A percentile compares a stretch with the other conserved stretches of the same genome.
phyloP scores from a whole-genome alignment of 2,797 vertebrate genomes.

The Menidia menidia region DNA sequence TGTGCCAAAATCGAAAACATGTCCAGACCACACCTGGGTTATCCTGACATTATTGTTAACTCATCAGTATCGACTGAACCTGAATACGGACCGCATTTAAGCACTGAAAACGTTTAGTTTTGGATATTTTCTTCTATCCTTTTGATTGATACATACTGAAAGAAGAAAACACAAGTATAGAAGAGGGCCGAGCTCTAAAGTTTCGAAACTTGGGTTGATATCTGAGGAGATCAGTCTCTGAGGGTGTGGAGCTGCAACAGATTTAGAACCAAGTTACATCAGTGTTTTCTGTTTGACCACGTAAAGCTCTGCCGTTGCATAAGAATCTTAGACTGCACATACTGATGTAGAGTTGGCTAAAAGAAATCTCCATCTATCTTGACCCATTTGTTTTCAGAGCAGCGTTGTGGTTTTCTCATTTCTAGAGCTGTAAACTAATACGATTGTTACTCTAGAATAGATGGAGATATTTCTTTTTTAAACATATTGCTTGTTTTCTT shows the following conservation, averaged over 20 bases:
- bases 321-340: neutral
- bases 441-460: no score
- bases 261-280: neutral
- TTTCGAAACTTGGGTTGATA: neutral
- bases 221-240: neutral
- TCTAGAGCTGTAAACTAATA: no score
- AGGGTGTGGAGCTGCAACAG: neutral
- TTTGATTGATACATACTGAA: neutral
- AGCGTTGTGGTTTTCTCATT: no score
- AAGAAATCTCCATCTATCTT: neutral
- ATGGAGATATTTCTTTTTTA: no score
- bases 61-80: neutral
- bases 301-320: neutral
- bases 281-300: neutral
- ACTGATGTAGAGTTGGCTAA: neutral
- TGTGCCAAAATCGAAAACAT: slow-evolving; percentile 37
- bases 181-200: neutral
- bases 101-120: neutral
- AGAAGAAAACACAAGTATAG: neutral
- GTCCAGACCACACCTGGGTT: slow-evolving; percentile 4
- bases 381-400: no score
- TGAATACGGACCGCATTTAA: neutral
- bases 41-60: neutral
- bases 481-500: no score
- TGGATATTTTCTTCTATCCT: no score